phyloP scores from a whole-genome alignment of 2,888 invertebrate species.

The Gymnoscelis rufifasciata region DNA sequence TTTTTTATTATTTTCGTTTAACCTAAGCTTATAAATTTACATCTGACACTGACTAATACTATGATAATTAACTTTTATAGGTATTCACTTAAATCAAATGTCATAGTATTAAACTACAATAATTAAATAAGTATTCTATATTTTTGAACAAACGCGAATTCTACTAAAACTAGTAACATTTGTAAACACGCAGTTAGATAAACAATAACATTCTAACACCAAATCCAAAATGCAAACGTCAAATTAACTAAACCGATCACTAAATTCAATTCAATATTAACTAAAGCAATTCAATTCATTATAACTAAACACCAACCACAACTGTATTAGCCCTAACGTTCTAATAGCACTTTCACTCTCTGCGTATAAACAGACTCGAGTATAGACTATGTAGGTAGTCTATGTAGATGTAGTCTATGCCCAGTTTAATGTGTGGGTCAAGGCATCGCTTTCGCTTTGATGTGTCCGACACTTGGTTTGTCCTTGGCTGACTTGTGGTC shows the following conservation, averaged over 20 bases:
- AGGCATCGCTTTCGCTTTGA: conserved; percentile 32
- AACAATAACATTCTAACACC: too few relatives aligned
- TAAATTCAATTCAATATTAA: conserved; percentile 7
- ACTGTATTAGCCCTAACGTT: conserved; percentile 15
- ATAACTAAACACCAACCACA: conserved; percentile 18
- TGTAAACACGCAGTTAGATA: too few relatives aligned
- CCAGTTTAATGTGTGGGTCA: conserved; percentile 19
- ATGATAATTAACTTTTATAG: too few relatives aligned
- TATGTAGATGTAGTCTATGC: too few relatives aligned
- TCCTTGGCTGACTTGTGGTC: not conserved
- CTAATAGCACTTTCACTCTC: conserved; percentile 22
- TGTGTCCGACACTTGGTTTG: conserved; percentile 6
- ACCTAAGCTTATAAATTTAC: too few relatives aligned
- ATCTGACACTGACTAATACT: too few relatives aligned
- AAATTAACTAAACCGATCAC: not conserved
- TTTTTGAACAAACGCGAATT: too few relatives aligned
- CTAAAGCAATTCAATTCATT: conserved; percentile 13
- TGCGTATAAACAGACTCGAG: conserved; percentile 2
- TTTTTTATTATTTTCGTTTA: too few relatives aligned
- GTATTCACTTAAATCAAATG: too few relatives aligned
- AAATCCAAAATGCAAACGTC: not conserved
- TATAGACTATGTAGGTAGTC: conserved; percentile 4
- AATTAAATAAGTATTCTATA: too few relatives aligned
- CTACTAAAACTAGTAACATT: too few relatives aligned
- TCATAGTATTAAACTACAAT: too few relatives aligned